phyloP scores from a whole-genome alignment of 2,113 vertebrate species.

The Hyperoodon ampullatus region DNA sequence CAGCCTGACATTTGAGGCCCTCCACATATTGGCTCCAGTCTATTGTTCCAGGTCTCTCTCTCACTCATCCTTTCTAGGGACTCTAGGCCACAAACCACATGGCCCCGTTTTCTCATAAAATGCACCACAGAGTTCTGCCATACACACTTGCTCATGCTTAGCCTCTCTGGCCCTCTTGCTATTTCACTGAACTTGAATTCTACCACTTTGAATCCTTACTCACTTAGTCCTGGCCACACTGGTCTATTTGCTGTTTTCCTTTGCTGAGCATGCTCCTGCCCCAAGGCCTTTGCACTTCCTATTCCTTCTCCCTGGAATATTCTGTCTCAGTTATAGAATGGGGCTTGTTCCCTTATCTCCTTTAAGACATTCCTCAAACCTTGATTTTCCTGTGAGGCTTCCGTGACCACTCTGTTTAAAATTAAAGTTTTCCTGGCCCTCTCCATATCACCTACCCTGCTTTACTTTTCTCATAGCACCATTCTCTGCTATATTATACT shows the following conservation, averaged over 20 bases:
- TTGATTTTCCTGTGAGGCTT: slow-evolving; percentile 4
- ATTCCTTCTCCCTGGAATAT: not conserved
- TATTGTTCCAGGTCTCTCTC: not conserved
- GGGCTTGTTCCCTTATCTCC: not conserved
- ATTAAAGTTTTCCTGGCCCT: not conserved
- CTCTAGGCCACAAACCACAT: not conserved
- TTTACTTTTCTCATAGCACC: not conserved
- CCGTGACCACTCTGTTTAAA: not conserved
- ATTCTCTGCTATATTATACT: slow-evolving; percentile 24
- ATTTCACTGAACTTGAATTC: slow-evolving; percentile 14
- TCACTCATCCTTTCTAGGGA: not conserved
- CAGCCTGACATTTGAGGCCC: slow-evolving; percentile 7
- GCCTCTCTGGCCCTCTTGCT: not conserved
- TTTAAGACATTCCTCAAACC: slow-evolving; percentile 1
- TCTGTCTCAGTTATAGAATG: not conserved
- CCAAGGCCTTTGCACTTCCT: not conserved
- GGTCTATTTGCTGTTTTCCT: not conserved
- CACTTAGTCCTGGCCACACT: not conserved
- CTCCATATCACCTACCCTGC: not conserved
- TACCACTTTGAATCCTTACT: not conserved
- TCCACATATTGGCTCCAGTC: not conserved
- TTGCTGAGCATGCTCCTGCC: not conserved
- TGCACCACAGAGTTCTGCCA: not conserved
- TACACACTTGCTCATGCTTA: not conserved
- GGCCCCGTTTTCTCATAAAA: not conserved